These are phyloP conservation scores for Bibio marci DNA, from an alignment of 2,888 invertebrate genomes.

Conservation along the genomic window DNA sequence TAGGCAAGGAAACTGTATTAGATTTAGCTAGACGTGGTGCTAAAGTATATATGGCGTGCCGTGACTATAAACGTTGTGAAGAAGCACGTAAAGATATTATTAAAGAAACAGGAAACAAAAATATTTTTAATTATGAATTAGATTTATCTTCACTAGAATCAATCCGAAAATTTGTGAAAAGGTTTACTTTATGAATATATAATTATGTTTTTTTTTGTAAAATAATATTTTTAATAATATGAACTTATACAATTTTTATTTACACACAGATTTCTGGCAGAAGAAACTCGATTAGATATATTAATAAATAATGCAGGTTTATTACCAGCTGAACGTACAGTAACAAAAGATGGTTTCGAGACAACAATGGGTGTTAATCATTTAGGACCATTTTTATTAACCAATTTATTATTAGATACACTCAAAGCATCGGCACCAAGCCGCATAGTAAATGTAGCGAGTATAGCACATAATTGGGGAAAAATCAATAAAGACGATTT, in stretches of 20 bases:
- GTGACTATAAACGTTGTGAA: slow-evolving; percentile 62
- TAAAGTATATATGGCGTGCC: slow-evolving; percentile 73
- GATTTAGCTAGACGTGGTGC: slow-evolving; percentile 58
- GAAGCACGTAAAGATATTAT: slow-evolving; percentile 52
- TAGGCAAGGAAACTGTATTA: slow-evolving; percentile 56
- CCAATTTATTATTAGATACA: slow-evolving; percentile 38
- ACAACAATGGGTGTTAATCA: slow-evolving; percentile 49
- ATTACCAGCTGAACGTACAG: slow-evolving; percentile 42
- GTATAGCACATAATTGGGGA: slow-evolving; percentile 34
- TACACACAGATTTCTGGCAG: slow-evolving; percentile 21
- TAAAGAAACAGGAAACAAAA: slow-evolving; percentile 53
- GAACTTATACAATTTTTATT: too few species aligned
- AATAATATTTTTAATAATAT: too few species aligned
- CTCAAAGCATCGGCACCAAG: slow-evolving; percentile 36
- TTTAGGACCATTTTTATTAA: slow-evolving; percentile 43
- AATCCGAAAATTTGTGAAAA: slow-evolving; percentile 39
- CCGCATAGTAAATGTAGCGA: slow-evolving; percentile 43
- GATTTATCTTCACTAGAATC: slow-evolving; percentile 36
- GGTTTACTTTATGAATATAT: slow-evolving; percentile 12
- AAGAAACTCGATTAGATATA: slow-evolving; percentile 38
- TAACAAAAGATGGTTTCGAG: slow-evolving; percentile 48
- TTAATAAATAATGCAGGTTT: slow-evolving; percentile 57
- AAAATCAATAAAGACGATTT: slow-evolving; percentile 38
- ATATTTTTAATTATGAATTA: slow-evolving; percentile 40
- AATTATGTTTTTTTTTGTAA: too few species aligned